Percentiles rank a stretch among this genome's conserved stretches.
These are phyloP conservation scores for Lathronympha strigana DNA, from an alignment of 2,888 invertebrate genomes.

Conservation along the genomic window DNA sequence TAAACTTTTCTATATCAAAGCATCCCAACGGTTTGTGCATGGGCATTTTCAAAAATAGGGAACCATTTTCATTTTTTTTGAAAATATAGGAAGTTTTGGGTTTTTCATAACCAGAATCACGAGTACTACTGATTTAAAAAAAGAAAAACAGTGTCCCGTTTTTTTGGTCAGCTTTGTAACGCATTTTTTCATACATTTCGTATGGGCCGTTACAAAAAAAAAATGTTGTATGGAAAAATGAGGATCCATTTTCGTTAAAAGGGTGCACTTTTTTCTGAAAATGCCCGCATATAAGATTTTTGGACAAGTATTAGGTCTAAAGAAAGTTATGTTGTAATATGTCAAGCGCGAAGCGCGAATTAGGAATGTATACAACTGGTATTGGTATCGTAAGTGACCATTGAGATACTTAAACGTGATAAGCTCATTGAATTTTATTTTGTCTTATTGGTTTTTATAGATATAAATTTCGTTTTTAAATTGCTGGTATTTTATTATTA, in stretches of 20 bases:
- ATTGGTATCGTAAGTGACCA: conserved; percentile 50
- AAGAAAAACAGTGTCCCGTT: no score
- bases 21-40: not conserved
- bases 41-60: no score
- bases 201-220: no score
- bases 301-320: not conserved
- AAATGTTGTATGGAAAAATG: no score
- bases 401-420: conserved; percentile 72
- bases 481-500: conserved; percentile 11
- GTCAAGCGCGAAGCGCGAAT: conserved; percentile 20
- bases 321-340: conserved; percentile 5
- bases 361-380: conserved; percentile 45
- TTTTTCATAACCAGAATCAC: no score
- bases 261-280: no score
- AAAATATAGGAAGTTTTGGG: no score
- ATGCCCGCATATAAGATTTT: conserved; percentile 14
- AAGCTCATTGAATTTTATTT: conserved; percentile 57
- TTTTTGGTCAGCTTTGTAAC: no score
- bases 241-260: no score
- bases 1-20: not conserved
- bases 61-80: no score
- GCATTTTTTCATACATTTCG: no score
- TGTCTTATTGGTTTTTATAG: conserved; percentile 66
- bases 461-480: conserved; percentile 69
- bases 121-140: no score